Conservation (phyloP, 2,888 invertebrate genomes). For the Stenurella melanura region DNA sequence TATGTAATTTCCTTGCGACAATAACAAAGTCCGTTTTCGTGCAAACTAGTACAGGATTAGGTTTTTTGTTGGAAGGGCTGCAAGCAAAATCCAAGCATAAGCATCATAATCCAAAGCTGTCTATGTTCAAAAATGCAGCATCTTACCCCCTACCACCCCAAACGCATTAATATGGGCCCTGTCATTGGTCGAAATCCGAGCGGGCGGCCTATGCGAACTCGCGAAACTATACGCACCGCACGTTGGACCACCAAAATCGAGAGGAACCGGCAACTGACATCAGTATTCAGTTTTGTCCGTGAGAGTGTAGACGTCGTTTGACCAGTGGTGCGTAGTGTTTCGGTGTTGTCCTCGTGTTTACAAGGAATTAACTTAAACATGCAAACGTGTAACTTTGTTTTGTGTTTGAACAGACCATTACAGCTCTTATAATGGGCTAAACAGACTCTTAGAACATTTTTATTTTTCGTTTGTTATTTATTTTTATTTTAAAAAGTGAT, state of each 20-base stretch:
- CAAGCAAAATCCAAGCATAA: slow-evolving; percentile 57
- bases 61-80: slow-evolving; percentile 36
- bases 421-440: slow-evolving; percentile 68
- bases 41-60: slow-evolving; percentile 16
- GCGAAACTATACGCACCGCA: slow-evolving; percentile 69
- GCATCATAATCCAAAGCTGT: slow-evolving; percentile 65
- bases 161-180: slow-evolving; percentile 69
- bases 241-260: slow-evolving; percentile 69
- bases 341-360: slow-evolving; percentile 42
- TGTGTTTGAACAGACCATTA: slow-evolving; percentile 49
- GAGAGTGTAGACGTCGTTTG: slow-evolving; percentile 57
- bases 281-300: slow-evolving; percentile 56
- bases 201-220: slow-evolving; percentile 70
- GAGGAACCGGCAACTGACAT: slow-evolving; percentile 61
- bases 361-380: slow-evolving; percentile 44
- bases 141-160: slow-evolving; percentile 70
- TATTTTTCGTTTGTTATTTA: slow-evolving; percentile 64
- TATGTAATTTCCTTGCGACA: background rate
- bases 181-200: slow-evolving; percentile 70
- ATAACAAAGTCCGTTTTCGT: slow-evolving; percentile 15
- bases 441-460: slow-evolving; percentile 60
- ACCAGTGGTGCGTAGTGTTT: slow-evolving; percentile 44
- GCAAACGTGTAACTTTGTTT: slow-evolving; percentile 41
- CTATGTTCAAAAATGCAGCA: slow-evolving; percentile 72
- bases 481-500: slow-evolving; percentile 63